A percentile compares a stretch with the other conserved stretches of the same genome.
phyloP scores from a whole-genome alignment of 2,113 vertebrate species.

The Cyanoramphus novaezelandiae region DNA sequence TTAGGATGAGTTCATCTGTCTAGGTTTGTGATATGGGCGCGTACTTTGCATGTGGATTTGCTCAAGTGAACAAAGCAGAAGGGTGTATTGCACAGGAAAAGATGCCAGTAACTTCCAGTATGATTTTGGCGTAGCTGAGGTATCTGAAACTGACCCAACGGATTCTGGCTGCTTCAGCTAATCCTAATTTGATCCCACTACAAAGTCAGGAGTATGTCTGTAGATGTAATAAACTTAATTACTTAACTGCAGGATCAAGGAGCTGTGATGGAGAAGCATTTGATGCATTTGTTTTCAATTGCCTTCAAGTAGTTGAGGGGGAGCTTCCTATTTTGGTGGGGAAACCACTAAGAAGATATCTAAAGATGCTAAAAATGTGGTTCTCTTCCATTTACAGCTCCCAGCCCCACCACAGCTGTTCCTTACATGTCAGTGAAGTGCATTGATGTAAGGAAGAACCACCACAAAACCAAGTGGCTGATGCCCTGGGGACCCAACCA shows the following conservation, averaged over 20 bases:
- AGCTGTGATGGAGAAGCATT: not conserved
- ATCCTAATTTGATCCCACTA: not conserved
- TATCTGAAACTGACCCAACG: not conserved
- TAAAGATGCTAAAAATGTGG: not conserved
- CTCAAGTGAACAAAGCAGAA: not conserved
- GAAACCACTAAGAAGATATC: not conserved
- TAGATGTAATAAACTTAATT: not conserved
- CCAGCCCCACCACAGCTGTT: slow-evolving; percentile 86
- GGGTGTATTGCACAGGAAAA: not conserved
- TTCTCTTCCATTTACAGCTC: slow-evolving; percentile 76
- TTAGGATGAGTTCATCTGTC: not conserved
- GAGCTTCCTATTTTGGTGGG: not conserved
- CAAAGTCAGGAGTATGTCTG: not conserved
- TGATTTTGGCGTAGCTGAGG: not conserved
- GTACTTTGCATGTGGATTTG: not conserved
- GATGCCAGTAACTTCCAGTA: not conserved
- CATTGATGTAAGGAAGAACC: slow-evolving; percentile 83
- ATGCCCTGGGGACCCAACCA: slow-evolving; percentile 90
- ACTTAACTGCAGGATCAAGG: not conserved
- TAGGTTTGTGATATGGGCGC: not conserved
- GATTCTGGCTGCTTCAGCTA: not conserved
- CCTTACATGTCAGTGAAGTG: slow-evolving; percentile 89
- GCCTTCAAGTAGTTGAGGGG: not conserved
- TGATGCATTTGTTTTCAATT: not conserved
- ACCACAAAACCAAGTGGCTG: slow-evolving; percentile 86